phyloP scores from a whole-genome alignment of 2,797 vertebrate species.

The Brachymystax lenok region DNA sequence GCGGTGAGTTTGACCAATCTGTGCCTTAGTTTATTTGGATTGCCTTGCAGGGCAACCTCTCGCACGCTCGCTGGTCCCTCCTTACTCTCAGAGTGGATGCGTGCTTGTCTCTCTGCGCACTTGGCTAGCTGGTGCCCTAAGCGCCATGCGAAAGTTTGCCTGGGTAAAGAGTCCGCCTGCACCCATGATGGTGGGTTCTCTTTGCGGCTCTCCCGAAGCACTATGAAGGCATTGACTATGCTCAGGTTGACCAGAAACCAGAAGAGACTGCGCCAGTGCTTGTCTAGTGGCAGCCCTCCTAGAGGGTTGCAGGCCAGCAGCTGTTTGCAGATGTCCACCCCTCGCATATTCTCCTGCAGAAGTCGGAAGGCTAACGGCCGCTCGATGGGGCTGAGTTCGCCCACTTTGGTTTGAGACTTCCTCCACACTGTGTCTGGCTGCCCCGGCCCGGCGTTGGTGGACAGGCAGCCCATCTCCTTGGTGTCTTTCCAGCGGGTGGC shows the following conservation, averaged over 20 bases:
- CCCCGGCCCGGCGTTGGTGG: slow-evolving; percentile 69
- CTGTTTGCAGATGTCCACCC: slow-evolving; percentile 82
- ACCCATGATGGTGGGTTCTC: slow-evolving; percentile 76
- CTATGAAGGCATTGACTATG: slow-evolving; percentile 79
- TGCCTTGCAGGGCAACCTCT: not conserved
- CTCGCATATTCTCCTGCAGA: slow-evolving; percentile 82
- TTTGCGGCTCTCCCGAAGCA: slow-evolving; percentile 76
- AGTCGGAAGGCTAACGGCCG: slow-evolving; percentile 76
- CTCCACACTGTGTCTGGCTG: slow-evolving; percentile 75
- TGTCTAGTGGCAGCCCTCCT: slow-evolving; percentile 70
- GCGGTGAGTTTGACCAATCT: slow-evolving; percentile 63
- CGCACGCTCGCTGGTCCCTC: slow-evolving; percentile 12
- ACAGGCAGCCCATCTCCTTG: slow-evolving; percentile 79
- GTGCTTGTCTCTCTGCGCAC: slow-evolving; percentile 58
- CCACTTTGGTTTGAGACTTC: slow-evolving; percentile 64
- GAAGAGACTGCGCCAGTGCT: slow-evolving; percentile 76
- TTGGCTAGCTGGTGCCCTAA: slow-evolving; percentile 75
- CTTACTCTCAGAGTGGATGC: slow-evolving; percentile 28
- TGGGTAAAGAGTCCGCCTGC: slow-evolving; percentile 76
- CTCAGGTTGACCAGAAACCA: slow-evolving; percentile 81
- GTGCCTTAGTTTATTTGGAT: slow-evolving; percentile 56
- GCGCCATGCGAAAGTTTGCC: slow-evolving; percentile 72
- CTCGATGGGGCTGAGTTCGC: slow-evolving; percentile 64
- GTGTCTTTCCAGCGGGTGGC: slow-evolving; percentile 78
- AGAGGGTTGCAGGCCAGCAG: slow-evolving; percentile 78